Base-by-base conservation (phyloP, 2,113 vertebrate genomes). In the Chitala chitala region DNA sequence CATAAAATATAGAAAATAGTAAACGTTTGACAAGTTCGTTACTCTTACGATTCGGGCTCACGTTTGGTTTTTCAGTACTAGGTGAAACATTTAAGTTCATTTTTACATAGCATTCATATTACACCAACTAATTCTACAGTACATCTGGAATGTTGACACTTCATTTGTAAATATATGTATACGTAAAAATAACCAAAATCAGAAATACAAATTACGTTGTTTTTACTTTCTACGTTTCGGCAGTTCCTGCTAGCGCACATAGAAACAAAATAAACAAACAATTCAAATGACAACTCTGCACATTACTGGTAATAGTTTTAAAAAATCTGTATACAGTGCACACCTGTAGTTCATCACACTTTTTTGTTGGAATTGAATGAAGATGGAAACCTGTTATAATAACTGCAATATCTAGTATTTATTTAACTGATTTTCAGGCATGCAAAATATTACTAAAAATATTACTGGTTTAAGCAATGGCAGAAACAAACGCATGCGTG, bases 1-100 rank as follows among this genome's bases (percentile, higher is more conserved):
- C 24, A 20, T 40, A 44, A 72, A 59, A 72, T 48, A 61, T 61
- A 72, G 17, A 72, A 72, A 72, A 72, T 15, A n/a, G 71, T 72
- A 59, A 48, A 59, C 71, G 24, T 72, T 31, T 61, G 26, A 72
- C 71, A 48, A 31, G 38, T 26, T 31, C 51, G 22, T n/a, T 55
- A 36, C 70, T n/a, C 5, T 61, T 13, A 26, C 20, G 22, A 54
- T 36, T 38, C n/a, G n/a, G n/a, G 33, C 29, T 38, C 17, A 40
- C 22, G 40, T 48, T 59, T 59, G 71, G 71, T 55, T 72, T 72
- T 48, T 36, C 26, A 38, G 24, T 42, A 22, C 22, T 48, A 48
- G 4, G 38, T 61, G 55, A 72, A n/a, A 72, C 55, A 72, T 15
- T 22, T 22, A 66, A 42, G 38, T 66, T 40, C 13, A 59, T 59